Base-by-base conservation (phyloP, 2,888 invertebrate species). In the Himalopsyche japonica region DNA sequence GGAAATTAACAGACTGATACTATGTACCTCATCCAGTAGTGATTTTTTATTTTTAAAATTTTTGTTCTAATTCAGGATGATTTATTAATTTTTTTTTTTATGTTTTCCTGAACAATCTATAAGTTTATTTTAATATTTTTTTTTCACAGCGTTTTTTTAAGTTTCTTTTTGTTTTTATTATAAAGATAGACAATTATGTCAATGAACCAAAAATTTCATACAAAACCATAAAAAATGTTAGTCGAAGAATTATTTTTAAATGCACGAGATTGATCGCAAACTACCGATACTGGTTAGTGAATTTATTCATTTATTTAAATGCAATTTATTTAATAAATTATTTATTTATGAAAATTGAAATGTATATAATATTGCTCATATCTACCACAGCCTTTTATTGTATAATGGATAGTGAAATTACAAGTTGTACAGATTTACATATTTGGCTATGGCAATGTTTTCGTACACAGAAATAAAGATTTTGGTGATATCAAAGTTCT, bases 291-390 rank as follows among this genome's bases (percentile, higher is more conserved):
- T 70, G 30, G 70, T 70, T 27, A 70, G 70, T 70, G 70, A 70
- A 70, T 70, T 4, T 70, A 27, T 30, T 70, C 70, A 70, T 70
- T 27, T 70, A 70, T 70, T 70, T 70, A 70, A 47, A 79, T 30
- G 47, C 43, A 47, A 79, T 20, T 43, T 79, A 79, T 79, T 79
- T 79, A 79, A 79, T 79, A 79, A 79, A 79, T 79, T 79, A 79
- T 79, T 79, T 79, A 79, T 79, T 79, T 79, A 79, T 79, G 24
- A 48, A 47, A 79, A 79, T 77, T 34, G 37, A 77, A 77, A 77
- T 34, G 77, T 77, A 77, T 77, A 77, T 77, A 77, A 37, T 37
- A 32, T 77, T 57, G 10, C 24, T 57, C n/a, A 70, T 70, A 70
- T 12, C 15, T 27, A 70, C 24, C 30, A 24, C 27, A 70, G 57